Evolutionary conservation across 1,140 invertebrate species (phyloP).

Genomic region (Caerostris extrusa): DNA sequence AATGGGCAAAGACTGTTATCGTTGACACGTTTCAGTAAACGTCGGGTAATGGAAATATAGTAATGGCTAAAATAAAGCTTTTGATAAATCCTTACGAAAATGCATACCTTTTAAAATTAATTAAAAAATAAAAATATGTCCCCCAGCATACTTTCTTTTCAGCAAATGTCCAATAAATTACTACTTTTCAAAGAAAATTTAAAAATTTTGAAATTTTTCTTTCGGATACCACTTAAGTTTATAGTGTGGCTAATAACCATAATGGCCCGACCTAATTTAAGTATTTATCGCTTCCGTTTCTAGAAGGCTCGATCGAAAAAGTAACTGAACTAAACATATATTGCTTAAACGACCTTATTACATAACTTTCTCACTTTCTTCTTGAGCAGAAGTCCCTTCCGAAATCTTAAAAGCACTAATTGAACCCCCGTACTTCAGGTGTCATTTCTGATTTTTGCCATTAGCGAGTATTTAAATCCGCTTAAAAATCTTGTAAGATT

Average conservation of each 20-base stretch:
- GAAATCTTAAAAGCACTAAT: constrained; percentile 61
- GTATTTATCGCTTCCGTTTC: constrained; percentile 39
- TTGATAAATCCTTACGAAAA: neutral
- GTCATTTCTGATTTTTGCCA: constrained; percentile 73
- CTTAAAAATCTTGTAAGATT: constrained; percentile 71
- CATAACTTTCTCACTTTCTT: constrained; percentile 69
- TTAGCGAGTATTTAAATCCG: constrained; percentile 70
- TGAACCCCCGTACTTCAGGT: constrained; percentile 35
- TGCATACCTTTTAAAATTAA: neutral
- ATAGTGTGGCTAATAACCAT: constrained; percentile 42
- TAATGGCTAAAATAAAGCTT: neutral
- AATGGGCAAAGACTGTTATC: neutral
- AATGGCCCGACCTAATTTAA: constrained; percentile 19
- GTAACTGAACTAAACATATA: neutral
- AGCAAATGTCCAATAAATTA: constrained; percentile 13
- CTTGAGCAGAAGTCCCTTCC: constrained; percentile 12
- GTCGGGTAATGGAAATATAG: neutral
- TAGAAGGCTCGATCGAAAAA: neutral
- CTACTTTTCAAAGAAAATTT: neutral
- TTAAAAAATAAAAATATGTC: neutral
- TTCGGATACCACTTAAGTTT: neutral
- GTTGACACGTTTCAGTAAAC: neutral
- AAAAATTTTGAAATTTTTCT: constrained; percentile 10
- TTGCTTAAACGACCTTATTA: constrained; percentile 26
- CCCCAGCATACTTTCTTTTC: neutral